phyloP scores from a whole-genome alignment of 1,140 invertebrate species.

The Muscidifurax raptorellus region DNA sequence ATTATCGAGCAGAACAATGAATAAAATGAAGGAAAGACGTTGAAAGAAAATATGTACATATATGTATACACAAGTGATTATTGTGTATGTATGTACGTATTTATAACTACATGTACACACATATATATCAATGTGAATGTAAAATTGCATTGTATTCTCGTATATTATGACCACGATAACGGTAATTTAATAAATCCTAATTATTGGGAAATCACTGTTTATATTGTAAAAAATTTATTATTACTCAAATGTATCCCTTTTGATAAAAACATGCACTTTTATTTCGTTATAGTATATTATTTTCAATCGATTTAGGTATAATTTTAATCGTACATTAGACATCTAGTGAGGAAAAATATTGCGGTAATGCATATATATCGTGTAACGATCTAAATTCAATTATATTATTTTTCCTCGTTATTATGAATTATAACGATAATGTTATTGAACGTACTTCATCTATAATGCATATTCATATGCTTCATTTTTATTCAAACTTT shows the following conservation, averaged over 20 bases:
- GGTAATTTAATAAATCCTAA: slow-evolving; percentile 15
- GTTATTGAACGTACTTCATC: no score
- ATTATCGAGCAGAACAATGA: neutral
- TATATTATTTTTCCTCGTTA: no score
- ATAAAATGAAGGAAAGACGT: neutral
- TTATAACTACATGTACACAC: slow-evolving; percentile 4
- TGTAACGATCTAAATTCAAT: no score
- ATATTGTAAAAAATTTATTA: neutral
- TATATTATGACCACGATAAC: slow-evolving; percentile 18
- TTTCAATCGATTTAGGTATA: no score
- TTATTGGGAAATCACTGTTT: slow-evolving; percentile 6
- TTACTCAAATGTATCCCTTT: neutral
- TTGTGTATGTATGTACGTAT: slow-evolving; percentile 6
- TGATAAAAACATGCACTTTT: neutral
- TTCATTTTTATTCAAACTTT: no score
- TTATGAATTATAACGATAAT: no score
- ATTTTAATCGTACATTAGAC: no score
- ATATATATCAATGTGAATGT: slow-evolving; percentile 18
- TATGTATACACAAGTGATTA: neutral
- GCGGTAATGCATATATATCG: no score
- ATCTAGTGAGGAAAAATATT: no score
- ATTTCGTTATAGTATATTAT: no score
- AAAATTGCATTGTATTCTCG: slow-evolving; percentile 23
- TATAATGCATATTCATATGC: no score
- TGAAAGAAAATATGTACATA: slow-evolving; percentile 10